Conservation (phyloP, 1,140 invertebrate species). For the Ceratosolen solmsi region DNA sequence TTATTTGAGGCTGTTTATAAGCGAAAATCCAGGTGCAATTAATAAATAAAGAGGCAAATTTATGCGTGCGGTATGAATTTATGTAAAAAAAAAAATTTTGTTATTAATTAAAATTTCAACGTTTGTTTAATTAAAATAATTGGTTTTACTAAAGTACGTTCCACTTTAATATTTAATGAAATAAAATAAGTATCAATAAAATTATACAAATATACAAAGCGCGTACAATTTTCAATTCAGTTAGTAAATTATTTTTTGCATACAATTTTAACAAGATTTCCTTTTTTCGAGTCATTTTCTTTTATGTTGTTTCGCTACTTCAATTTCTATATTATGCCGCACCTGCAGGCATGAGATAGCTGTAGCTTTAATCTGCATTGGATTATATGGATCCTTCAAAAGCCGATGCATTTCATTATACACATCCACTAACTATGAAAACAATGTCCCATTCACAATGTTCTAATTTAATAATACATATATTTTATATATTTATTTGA, state of each 20-base stretch:
- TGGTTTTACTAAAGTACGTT: no score
- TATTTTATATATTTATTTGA: background rate
- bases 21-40: no score
- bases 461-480: background rate
- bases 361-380: conserved; percentile 61
- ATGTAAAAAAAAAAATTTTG: no score
- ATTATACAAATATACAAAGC: background rate
- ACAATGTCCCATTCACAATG: conserved; percentile 19
- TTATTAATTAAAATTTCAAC: no score
- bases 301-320: conserved; percentile 13
- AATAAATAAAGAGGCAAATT: no score
- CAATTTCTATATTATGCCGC: conserved; percentile 17
- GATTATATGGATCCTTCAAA: conserved; percentile 59
- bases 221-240: background rate
- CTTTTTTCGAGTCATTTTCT: conserved; percentile 7
- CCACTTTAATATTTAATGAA: no score
- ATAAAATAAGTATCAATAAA: background rate
- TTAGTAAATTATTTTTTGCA: background rate
- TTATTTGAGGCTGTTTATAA: no score
- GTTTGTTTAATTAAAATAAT: no score
- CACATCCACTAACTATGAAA: conserved; percentile 24
- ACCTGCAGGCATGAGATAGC: conserved; percentile 41
- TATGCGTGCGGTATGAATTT: no score
- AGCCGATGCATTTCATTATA: conserved; percentile 63
- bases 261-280: background rate